A percentile compares a stretch with the other conserved stretches of the same genome.
Evolutionary conservation across 2,113 vertebrate genomes (phyloP).

Genomic region (Pluvianellus socialis): DNA sequence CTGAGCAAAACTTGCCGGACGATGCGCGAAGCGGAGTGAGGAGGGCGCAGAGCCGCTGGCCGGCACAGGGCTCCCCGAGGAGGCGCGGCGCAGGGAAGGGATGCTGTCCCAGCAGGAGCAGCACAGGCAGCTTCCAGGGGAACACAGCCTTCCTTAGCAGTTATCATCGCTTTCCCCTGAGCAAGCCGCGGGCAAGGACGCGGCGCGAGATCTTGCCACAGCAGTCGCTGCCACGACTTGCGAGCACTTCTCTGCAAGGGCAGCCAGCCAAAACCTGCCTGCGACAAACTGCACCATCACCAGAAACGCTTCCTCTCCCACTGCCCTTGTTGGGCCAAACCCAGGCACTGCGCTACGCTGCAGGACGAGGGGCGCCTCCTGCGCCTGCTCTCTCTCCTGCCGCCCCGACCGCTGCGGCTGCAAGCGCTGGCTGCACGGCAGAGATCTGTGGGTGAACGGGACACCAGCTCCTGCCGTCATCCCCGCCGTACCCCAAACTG

Average conservation of each 20-base stretch:
- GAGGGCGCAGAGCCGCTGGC: not conserved
- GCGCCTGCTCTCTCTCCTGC: not conserved
- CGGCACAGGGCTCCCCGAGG: not conserved
- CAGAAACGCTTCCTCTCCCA: rapidly evolving
- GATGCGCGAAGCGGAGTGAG: rapidly evolving
- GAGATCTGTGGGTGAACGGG: rapidly evolving
- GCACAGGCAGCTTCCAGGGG: not conserved
- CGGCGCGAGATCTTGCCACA: not conserved
- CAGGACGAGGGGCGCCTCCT: not conserved
- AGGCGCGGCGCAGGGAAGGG: not conserved
- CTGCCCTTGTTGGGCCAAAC: not conserved
- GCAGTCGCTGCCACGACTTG: rapidly evolving
- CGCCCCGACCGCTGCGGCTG: not conserved
- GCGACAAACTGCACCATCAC: rapidly evolving
- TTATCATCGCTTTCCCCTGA: rapidly evolving
- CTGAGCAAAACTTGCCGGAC: not conserved
- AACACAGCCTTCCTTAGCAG: not conserved
- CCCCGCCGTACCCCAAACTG: not conserved
- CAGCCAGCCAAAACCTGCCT: not conserved
- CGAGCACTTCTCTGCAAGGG: not conserved
- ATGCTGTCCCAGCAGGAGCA: not conserved
- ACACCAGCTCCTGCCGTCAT: rapidly evolving
- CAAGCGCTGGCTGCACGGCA: rapidly evolving
- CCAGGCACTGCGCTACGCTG: rapidly evolving
- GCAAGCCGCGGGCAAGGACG: rapidly evolving